These are phyloP conservation scores for Petrolisthes cinctipes DNA, from an alignment of 2,888 invertebrate genomes.

Conservation along the genomic window DNA sequence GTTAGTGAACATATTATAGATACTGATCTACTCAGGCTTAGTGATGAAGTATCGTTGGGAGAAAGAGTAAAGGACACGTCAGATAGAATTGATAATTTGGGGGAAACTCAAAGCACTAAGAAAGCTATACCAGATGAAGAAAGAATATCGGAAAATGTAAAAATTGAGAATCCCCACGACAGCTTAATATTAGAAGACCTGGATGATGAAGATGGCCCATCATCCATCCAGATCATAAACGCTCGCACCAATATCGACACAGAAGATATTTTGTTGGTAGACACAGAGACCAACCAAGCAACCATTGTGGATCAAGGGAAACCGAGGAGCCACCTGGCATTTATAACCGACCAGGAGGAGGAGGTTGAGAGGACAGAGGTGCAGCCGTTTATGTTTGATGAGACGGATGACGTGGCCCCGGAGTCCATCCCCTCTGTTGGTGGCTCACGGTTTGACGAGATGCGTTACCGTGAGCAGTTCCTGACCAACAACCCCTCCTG, in stretches of 20 bases:
- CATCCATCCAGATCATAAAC: slow-evolving; percentile 45
- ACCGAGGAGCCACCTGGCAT: slow-evolving; percentile 67
- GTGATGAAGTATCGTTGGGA: not conserved
- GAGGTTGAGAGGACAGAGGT: slow-evolving; percentile 19
- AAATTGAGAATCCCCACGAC: slow-evolving; percentile 52
- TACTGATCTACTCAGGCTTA: not conserved
- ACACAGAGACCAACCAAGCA: slow-evolving; percentile 72
- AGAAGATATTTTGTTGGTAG: slow-evolving; percentile 72
- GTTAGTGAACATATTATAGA: slow-evolving; percentile 7
- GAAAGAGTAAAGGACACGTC: not conserved
- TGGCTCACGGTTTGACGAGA: slow-evolving; percentile 34
- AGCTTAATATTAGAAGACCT: slow-evolving; percentile 69
- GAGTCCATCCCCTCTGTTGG: slow-evolving; percentile 60
- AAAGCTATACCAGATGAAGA: not conserved
- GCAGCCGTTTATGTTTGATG: slow-evolving; percentile 28
- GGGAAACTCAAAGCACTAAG: not conserved
- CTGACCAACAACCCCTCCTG: slow-evolving; percentile 15
- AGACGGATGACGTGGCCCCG: slow-evolving; percentile 58
- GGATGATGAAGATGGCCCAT: slow-evolving; percentile 67
- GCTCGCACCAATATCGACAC: slow-evolving; percentile 60
- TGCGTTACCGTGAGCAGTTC: slow-evolving; percentile 36
- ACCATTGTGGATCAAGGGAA: slow-evolving; percentile 68
- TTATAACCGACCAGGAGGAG: slow-evolving; percentile 64
- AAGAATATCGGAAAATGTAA: not conserved
- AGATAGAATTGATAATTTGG: slow-evolving; percentile 6